Evolutionary conservation across 2,797 vertebrate species (phyloP).

Genomic region (Esox masquinongy): DNA sequence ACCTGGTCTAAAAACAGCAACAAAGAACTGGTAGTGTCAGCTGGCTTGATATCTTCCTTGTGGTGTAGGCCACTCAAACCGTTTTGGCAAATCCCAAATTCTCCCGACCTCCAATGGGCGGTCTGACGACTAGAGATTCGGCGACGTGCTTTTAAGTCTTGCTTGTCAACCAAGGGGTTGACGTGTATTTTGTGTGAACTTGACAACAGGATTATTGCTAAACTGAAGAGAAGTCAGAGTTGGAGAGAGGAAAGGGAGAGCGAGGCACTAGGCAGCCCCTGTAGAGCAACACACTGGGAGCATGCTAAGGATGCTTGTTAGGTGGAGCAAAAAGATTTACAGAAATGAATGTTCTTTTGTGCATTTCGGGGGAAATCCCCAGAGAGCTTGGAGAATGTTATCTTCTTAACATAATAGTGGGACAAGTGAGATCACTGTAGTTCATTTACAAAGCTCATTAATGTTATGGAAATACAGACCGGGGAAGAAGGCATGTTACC

Average conservation of each 20-base stretch:
- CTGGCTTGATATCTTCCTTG: too few relatives aligned
- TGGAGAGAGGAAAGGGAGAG: slow-evolving; percentile 1
- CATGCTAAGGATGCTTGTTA: background rate
- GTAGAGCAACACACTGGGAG: background rate
- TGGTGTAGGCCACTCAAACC: too few relatives aligned
- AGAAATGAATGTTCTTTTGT: background rate
- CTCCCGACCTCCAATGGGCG: too few relatives aligned
- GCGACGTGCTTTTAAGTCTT: background rate
- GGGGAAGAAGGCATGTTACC: background rate
- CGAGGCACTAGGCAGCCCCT: background rate
- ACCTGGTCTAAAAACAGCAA: too few relatives aligned
- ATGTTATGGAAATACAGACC: background rate
- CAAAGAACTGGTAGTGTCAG: too few relatives aligned
- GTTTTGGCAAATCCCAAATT: too few relatives aligned
- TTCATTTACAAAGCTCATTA: background rate
- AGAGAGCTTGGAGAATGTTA: background rate
- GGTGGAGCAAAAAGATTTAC: background rate
- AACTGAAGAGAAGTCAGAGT: slow-evolving; percentile 4
- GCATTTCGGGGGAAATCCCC: background rate
- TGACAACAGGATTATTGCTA: slow-evolving; percentile 33
- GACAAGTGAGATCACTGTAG: background rate
- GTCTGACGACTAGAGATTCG: too few relatives aligned
- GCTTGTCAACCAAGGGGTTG: background rate
- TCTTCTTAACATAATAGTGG: background rate
- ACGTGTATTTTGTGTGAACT: slow-evolving; percentile 5